phyloP scores from a whole-genome alignment of 2,888 invertebrate species.

The Parapristionchus giblindavisi region DNA sequence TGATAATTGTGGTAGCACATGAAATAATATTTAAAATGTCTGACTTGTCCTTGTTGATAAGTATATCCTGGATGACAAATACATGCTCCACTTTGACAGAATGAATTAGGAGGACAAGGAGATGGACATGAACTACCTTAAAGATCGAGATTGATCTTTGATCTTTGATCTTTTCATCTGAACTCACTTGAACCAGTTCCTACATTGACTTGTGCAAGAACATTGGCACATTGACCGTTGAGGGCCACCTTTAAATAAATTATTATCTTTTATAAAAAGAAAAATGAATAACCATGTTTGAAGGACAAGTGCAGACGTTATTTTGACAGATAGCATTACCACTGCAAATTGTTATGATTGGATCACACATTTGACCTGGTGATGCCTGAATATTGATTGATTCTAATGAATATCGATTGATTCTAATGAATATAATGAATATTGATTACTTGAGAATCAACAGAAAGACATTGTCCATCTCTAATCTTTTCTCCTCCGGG shows the following conservation, averaged over 20 bases:
- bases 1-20: too few species aligned
- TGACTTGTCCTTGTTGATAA: slow-evolving; percentile 35
- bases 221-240: slow-evolving; percentile 62
- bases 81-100: slow-evolving; percentile 41
- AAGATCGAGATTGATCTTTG: too few species aligned
- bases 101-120: slow-evolving; percentile 39
- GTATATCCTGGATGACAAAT: slow-evolving; percentile 37
- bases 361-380: slow-evolving; percentile 63
- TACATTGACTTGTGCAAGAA: slow-evolving; percentile 36
- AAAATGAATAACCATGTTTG: slow-evolving; percentile 1
- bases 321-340: slow-evolving; percentile 63
- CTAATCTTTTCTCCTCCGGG: slow-evolving; percentile 64
- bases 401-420: background rate
- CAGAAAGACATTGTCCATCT: slow-evolving; percentile 51
- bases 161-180: too few species aligned
- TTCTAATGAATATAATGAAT: background rate
- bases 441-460: slow-evolving; percentile 43
- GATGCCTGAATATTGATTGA: slow-evolving; percentile 41
- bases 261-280: background rate
- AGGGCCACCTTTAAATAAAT: slow-evolving; percentile 48
- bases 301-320: slow-evolving; percentile 62
- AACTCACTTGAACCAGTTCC: background rate
- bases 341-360: slow-evolving; percentile 60
- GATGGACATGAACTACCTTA: slow-evolving; percentile 22
- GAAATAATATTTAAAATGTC: too few species aligned